Evolutionary conservation across 2,888 invertebrate genomes (phyloP), one percentile per base, ranked within the genome.

Genomic region (Tenthredo mesomela): DNA sequence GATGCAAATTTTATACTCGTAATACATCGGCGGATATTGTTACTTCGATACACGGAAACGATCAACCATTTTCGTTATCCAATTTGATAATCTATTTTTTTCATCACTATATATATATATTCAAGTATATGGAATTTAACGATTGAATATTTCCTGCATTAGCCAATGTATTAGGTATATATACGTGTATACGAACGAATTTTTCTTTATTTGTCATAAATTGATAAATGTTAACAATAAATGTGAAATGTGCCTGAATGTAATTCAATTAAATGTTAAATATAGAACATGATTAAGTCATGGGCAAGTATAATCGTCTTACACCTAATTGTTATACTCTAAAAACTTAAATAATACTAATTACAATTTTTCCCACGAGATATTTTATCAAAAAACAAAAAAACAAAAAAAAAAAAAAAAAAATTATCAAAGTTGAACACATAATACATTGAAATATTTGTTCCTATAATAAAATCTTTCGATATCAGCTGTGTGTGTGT

Each of bases 281-380:
- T 90, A 91, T 90, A 90, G 89, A 87, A 90, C 88, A 88, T 90
- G 88, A 86, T 90, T 89, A 91, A 91, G 92, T 92, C 92, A 92
- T 92, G 92, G 93, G 93, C 92, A 92, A 92, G 92, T 92, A 92
- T 89, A 90, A 91, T 90, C 88, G 89, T 91, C 88, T 90, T 92
- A 92, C 86, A 89, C 86, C 90, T 91, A 91, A 91, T 90, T 90
- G 89, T 86, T 87, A 86, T 86, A 87, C 89, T 88, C 89, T 88
- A 91, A 86, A 88, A 86, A 87, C 89, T 90, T 90, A 86, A 85
- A 85, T 87, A 86, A 89, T 87, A 88, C 89, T 90, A 91, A 89
- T 89, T 91, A 89, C 89, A 88, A 88, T 87, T 88, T 89, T 88
- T 18, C n/a, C 65, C 82, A 47, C 82, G 67, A 82, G n/a, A 82